Conservation (phyloP, 30 jellyfish, hydroid and myxozoan genomes). For the Hydractinia symbiolongicarpus region DNA sequence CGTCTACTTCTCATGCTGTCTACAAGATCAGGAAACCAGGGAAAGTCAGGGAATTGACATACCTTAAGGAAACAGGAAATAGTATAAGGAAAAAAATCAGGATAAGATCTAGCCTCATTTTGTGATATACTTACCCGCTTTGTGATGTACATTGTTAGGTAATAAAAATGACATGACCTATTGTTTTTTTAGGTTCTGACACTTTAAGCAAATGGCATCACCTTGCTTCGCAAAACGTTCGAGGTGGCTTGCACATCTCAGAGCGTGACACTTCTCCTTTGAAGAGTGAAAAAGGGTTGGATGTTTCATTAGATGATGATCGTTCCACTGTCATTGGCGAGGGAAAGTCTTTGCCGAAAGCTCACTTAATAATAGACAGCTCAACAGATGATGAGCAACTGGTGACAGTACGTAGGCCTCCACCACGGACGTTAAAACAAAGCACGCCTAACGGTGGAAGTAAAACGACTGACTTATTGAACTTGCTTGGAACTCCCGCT, state of each 20-base stretch:
- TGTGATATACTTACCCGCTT: too few species aligned
- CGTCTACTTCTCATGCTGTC: not conserved
- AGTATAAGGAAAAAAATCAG: too few species aligned
- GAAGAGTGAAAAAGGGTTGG: slow-evolving; percentile 14
- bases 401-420: slow-evolving; percentile 27
- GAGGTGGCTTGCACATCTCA: slow-evolving; percentile 59
- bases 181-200: slow-evolving; percentile 51
- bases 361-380: not conserved
- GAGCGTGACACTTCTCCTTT: not conserved
- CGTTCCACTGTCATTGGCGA: slow-evolving; percentile 5
- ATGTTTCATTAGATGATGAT: slow-evolving; percentile 30
- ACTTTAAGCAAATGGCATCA: slow-evolving; percentile 90
- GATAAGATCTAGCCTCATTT: too few species aligned
- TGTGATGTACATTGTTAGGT: too few species aligned
- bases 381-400: slow-evolving; percentile 15
- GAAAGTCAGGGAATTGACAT: not conserved
- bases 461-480: not conserved
- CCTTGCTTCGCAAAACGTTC: slow-evolving; percentile 75
- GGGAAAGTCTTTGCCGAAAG: not conserved
- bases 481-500: not conserved
- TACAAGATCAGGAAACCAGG: not conserved
- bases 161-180: too few species aligned
- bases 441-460: slow-evolving; percentile 25
- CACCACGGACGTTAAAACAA: slow-evolving; percentile 13
- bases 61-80: not conserved